These are phyloP conservation scores for Zoanthus sociatus DNA, from an alignment of 92 coral and sea anemone genomes.

Conservation along the genomic window DNA sequence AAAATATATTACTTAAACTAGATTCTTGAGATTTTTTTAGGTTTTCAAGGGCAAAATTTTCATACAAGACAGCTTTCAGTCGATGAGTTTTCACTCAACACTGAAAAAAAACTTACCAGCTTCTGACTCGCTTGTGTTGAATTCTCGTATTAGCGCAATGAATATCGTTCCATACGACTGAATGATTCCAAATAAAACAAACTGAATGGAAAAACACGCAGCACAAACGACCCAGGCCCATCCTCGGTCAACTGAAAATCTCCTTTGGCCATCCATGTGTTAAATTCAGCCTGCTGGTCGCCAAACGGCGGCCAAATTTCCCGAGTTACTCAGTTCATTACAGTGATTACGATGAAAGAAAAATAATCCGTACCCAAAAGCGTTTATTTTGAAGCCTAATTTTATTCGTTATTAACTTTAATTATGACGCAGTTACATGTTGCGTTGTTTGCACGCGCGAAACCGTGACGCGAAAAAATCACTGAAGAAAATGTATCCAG, in stretches of 20 bases:
- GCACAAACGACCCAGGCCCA: slow-evolving; percentile 93
- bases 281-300: slow-evolving; percentile 3
- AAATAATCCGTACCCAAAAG: background rate
- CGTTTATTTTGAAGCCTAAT: background rate
- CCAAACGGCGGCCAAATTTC: slow-evolving; percentile 25
- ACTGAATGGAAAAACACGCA: slow-evolving; percentile 77
- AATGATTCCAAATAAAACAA: slow-evolving; percentile 74
- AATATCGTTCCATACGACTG: slow-evolving; percentile 87
- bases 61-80: background rate
- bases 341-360: background rate
- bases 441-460: slow-evolving; percentile 6
- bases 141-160: slow-evolving; percentile 75
- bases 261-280: slow-evolving; percentile 36
- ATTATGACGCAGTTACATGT: slow-evolving; percentile 28
- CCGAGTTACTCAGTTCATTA: slow-evolving; percentile 3
- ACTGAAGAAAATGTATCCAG: too few relatives aligned
- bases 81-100: background rate
- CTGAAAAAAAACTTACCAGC: slow-evolving; percentile 65
- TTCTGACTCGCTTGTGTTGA: slow-evolving; percentile 81
- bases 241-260: slow-evolving; percentile 73
- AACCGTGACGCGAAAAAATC: too few relatives aligned
- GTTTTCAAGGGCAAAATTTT: too few relatives aligned
- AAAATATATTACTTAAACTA: too few relatives aligned
- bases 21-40: too few relatives aligned
- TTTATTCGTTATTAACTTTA: background rate